phyloP scores from a whole-genome alignment of 2,797 vertebrate species.

The Argyrosomus regius region DNA sequence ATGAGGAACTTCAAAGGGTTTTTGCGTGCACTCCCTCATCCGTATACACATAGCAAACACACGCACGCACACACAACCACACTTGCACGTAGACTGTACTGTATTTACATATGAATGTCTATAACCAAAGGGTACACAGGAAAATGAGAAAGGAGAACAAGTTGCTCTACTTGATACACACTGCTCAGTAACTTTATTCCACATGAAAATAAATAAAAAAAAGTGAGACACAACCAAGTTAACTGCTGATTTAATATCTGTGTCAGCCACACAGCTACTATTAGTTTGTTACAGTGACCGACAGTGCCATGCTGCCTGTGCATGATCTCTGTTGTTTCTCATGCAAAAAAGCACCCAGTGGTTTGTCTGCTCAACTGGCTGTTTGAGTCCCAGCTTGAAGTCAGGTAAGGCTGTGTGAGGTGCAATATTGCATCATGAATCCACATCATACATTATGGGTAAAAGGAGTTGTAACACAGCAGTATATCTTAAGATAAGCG shows the following conservation, averaged over 20 bases:
- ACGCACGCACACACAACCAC: slow-evolving; percentile 24
- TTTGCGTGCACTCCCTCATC: slow-evolving; percentile 47
- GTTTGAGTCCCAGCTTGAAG: slow-evolving; percentile 32
- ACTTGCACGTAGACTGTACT: slow-evolving; percentile 34
- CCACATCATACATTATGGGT: slow-evolving; percentile 57
- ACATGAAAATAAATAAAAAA: slow-evolving; percentile 25
- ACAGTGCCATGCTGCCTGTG: slow-evolving; percentile 4
- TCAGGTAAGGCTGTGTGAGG: slow-evolving; percentile 42
- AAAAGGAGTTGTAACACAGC: slow-evolving; percentile 47
- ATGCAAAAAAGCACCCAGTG: slow-evolving; percentile 39
- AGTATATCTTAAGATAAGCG: slow-evolving; percentile 24
- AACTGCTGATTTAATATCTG: slow-evolving; percentile 37
- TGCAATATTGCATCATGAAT: slow-evolving; percentile 57
- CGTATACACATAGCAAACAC: slow-evolving; percentile 49
- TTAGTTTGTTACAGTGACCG: background rate
- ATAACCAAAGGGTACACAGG: slow-evolving; percentile 47
- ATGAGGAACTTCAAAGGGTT: slow-evolving; percentile 81
- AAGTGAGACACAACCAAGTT: slow-evolving; percentile 22
- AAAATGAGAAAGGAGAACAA: slow-evolving; percentile 45
- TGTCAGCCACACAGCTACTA: slow-evolving; percentile 46
- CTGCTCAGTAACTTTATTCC: slow-evolving; percentile 42
- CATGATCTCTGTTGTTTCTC: slow-evolving; percentile 15
- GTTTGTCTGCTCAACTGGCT: slow-evolving; percentile 35
- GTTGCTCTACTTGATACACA: slow-evolving; percentile 23
- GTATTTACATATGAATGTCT: slow-evolving; percentile 72